Conservation (phyloP, 1,140 invertebrate species). For the Pogonomyrmex californicus region DNA sequence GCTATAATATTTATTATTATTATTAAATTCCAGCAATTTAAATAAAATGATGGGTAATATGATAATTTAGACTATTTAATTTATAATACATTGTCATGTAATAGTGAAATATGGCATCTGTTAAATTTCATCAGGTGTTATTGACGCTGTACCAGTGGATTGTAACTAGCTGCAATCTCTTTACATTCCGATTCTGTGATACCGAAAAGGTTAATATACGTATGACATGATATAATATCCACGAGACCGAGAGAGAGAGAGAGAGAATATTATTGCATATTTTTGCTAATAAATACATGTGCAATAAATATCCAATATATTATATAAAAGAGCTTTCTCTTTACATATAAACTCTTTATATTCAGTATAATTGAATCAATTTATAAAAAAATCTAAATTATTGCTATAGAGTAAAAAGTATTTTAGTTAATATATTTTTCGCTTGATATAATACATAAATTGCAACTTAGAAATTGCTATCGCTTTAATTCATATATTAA, state of each 20-base stretch:
- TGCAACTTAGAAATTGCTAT: background rate
- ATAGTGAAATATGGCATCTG: constrained; percentile 15
- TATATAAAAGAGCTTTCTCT: background rate
- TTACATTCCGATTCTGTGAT: constrained; percentile 22
- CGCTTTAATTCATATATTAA: background rate
- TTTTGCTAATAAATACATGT: background rate
- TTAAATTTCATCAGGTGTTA: constrained; percentile 41
- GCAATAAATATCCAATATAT: background rate
- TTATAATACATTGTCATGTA: constrained; percentile 1
- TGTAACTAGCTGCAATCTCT: constrained; percentile 46
- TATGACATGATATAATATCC: constrained; percentile 4
- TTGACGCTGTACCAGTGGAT: background rate
- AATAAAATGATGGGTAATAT: constrained; percentile 4
- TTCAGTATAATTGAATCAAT: background rate
- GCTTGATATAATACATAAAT: background rate
- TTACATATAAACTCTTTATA: background rate
- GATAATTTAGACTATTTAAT: constrained; percentile 2
- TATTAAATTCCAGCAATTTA: background rate
- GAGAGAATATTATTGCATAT: background rate
- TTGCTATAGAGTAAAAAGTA: background rate
- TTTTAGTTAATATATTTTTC: background rate
- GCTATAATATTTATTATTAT: too few species aligned
- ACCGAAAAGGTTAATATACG: constrained; percentile 39
- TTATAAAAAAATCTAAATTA: constrained; percentile 26
- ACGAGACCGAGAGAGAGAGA: background rate